Evolutionary conservation across 2,113 vertebrate genomes (phyloP), one percentile per base, ranked within the genome.

Genomic region (Synchiropus splendidus): DNA sequence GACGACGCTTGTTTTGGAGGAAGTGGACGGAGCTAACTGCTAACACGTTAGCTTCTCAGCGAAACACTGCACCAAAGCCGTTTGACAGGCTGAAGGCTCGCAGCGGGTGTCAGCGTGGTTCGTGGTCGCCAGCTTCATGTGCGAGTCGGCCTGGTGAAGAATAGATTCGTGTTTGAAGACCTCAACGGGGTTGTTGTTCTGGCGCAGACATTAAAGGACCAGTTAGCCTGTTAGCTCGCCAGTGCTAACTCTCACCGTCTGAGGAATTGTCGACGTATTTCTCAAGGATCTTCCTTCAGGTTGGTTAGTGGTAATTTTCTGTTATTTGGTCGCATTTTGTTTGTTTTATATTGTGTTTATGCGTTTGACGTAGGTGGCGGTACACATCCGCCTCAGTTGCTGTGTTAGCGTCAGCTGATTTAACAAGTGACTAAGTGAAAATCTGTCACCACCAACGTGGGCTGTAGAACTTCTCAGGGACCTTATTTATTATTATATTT

Each of bases 1-100:
- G 48, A 66, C 61, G 16, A 21, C 31, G 56, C 73, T 81, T 83
- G 81, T 83, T 83, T 80, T 81, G 81, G 77, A 83, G 77, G 81
- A 83, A 78, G 73, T 79, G 70, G 42, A 33, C 54, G 2, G 16
- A 44, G 63, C 45, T 75, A 70, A 51, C 48, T 39, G 54, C 32
- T 81, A 78, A 54, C 55, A 39, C 47, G 27, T 61, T 78, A 77
- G 75, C 70, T 55, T 33, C 37, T 50, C 55, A 36, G 54, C 21
- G 18, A 18, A 31, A 50, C 13, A 17, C 39, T 53, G 21, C 21
- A 39, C 16, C 34, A 17, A 30, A 37, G n/a, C 49, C 18, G 15
- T 16, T 4, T 16, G 13, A 27, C 21, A 27, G 21, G 21, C 21
- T 27, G 21, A 27, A 27, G 21, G 21, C 8, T 27, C 21, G 8